Conservation (phyloP, 2,113 vertebrate species). For the Heliornis fulica region DNA sequence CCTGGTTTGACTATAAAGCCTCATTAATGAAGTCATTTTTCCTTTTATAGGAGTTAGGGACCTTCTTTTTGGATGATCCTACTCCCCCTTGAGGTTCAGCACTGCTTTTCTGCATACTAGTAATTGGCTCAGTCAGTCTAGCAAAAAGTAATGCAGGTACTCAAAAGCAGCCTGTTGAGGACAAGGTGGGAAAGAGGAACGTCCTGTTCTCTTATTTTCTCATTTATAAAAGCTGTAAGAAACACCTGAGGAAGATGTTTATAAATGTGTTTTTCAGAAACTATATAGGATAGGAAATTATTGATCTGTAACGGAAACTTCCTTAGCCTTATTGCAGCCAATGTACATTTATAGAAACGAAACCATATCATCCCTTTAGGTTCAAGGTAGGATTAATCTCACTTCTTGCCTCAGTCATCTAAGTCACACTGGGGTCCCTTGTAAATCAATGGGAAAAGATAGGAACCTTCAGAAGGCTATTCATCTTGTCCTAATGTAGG, state of each 20-base stretch:
- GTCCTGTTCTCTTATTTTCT: not conserved
- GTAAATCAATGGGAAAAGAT: conserved; percentile 1
- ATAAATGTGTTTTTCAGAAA: not conserved
- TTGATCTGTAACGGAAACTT: not conserved
- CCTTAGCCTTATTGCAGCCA: not conserved
- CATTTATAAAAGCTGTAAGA: not conserved
- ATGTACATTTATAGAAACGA: not conserved
- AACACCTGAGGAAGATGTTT: not conserved
- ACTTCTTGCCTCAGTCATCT: conserved; percentile 33
- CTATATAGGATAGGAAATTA: not conserved
- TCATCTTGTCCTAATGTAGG: not conserved
- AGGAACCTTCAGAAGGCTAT: not conserved
- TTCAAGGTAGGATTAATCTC: conserved; percentile 29
- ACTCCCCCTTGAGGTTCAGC: conserved; percentile 1
- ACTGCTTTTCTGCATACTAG: conserved; percentile 11
- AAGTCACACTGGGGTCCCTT: conserved; percentile 32
- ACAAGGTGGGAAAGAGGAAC: not conserved
- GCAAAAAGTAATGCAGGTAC: conserved; percentile 27
- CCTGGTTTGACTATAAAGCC: conserved; percentile 34
- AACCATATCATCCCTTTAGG: not conserved
- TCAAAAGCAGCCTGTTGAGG: conserved; percentile 48
- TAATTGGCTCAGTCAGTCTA: conserved; percentile 34
- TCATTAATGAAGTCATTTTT: not conserved
- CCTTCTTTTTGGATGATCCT: conserved; percentile 11
- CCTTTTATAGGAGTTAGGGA: not conserved